Base-by-base conservation (phyloP, 2,797 vertebrate genomes). In the Neomorphus geoffroyi region DNA sequence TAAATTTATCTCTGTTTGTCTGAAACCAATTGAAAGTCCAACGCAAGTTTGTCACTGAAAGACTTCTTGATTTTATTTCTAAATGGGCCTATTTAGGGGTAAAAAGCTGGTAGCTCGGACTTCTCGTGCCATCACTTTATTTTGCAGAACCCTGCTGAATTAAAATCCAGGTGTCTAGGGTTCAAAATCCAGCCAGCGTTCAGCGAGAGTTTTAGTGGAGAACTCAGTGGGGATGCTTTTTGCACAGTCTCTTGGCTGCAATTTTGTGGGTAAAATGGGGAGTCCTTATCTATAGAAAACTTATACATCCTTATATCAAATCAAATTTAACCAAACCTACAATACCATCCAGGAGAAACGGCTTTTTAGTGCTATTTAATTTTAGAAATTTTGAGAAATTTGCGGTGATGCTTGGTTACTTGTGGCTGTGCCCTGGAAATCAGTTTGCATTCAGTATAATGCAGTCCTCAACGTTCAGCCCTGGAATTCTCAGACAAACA, bases 1-100 rank as follows among this genome's bases (percentile, higher is more conserved):
- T 45, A 65, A 56, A 23, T 87, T 88, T 65, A 46, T 48, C 78
- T 72, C 54, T 65, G 33, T 50, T 87, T 82, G 70, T 67, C 73
- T 69, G 82, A 35, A 82, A 37, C 33, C 37, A 28, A 22, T 6
- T 58, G 71, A 11, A 87, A 81, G 65, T 4, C 43, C 54, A 53
- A 16, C 9, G 21, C 43, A 18, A 67, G 37, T 60, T 92, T 46
- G 62, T n/a, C 50, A 60, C 8, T 43, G 48, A 5, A 50, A 45
- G 60, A 4, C 18, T 50, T 65, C 28, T 18, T 27, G 2, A 3
- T 73, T 74, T 69, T 35, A 15, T 56, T 73, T 67, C 21, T 8
- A 74, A 58, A 19, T 23, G 28, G 22, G 18, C 48, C 67, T 67
- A 15, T 62, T 53, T n/a, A 24, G 48, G 45, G 45, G 24, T 43